Conservation (phyloP, 2,888 invertebrate species). For the Panzeria rudis region DNA sequence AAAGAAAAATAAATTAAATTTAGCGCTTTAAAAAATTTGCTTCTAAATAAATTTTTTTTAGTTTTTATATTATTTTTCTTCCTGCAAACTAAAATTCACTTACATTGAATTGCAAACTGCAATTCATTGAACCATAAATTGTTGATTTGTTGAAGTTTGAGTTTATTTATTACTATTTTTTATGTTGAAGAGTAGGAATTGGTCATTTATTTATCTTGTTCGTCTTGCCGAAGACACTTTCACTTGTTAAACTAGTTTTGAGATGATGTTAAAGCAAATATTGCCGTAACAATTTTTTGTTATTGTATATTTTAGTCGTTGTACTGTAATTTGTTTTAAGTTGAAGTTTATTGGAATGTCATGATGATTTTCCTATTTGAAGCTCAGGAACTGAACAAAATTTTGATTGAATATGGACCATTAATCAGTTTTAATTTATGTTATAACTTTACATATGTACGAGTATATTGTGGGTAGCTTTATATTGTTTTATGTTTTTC, state of each 20-base stretch:
- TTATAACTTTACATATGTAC: neutral
- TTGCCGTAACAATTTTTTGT: constrained; percentile 21
- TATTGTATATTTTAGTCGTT: neutral
- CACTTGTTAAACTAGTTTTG: constrained; percentile 67
- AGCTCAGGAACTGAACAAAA: neutral
- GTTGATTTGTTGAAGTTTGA: constrained; percentile 18
- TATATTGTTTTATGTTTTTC: neutral
- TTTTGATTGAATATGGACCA: neutral
- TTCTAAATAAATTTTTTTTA: constrained; percentile 40
- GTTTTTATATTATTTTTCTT: constrained; percentile 37
- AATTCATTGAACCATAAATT: constrained; percentile 67
- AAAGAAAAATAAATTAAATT: constrained; percentile 40
- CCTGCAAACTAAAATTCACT: constrained; percentile 40
- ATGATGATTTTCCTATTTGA: neutral
- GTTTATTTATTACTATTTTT: neutral
- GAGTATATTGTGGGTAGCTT: too few relatives aligned
- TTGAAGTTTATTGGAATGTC: neutral
- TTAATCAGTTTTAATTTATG: neutral
- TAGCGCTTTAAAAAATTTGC: constrained; percentile 46
- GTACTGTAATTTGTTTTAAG: neutral
- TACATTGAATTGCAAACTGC: constrained; percentile 21
- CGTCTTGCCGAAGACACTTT: constrained; percentile 60
- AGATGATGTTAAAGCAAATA: constrained; percentile 47
- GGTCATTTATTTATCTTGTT: constrained; percentile 55
- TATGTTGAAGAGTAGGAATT: constrained; percentile 35